Conservation (phyloP, 2,113 vertebrate species). For the Dolichallabes microphthalmus region DNA sequence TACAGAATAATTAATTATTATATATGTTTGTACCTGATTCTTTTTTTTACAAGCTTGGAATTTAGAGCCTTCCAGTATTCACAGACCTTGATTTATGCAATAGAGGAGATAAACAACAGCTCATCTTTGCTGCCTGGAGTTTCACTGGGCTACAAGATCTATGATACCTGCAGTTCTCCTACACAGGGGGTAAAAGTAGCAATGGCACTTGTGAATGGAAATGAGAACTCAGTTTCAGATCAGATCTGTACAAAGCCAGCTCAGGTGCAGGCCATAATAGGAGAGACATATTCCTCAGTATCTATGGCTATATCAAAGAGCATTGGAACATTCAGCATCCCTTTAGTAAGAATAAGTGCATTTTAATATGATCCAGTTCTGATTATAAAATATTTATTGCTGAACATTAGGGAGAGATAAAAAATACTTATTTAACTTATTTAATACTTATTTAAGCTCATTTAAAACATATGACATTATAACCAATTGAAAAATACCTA, state of each 20-base stretch:
- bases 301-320: slow-evolving; percentile 64
- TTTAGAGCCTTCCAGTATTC: slow-evolving; percentile 69
- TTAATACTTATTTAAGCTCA: too few relatives aligned
- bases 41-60: slow-evolving; percentile 61
- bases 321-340: slow-evolving; percentile 67
- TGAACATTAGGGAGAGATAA: too few relatives aligned
- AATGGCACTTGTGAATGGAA: slow-evolving; percentile 63
- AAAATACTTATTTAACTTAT: too few relatives aligned
- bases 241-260: slow-evolving; percentile 56
- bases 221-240: slow-evolving; percentile 44
- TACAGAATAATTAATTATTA: neutral
- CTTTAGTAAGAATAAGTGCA: slow-evolving; percentile 57
- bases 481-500: too few relatives aligned
- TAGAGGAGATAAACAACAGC: slow-evolving; percentile 74
- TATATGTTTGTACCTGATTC: neutral
- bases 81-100: slow-evolving; percentile 71
- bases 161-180: slow-evolving; percentile 66
- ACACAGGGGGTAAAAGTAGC: slow-evolving; percentile 58
- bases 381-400: too few relatives aligned
- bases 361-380: too few relatives aligned
- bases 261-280: slow-evolving; percentile 68
- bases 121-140: slow-evolving; percentile 67
- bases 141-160: slow-evolving; percentile 69
- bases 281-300: slow-evolving; percentile 67
- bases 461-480: too few relatives aligned